Base-by-base conservation (phyloP, 1,140 invertebrate species). In the Cheumatopsyche charites region DNA sequence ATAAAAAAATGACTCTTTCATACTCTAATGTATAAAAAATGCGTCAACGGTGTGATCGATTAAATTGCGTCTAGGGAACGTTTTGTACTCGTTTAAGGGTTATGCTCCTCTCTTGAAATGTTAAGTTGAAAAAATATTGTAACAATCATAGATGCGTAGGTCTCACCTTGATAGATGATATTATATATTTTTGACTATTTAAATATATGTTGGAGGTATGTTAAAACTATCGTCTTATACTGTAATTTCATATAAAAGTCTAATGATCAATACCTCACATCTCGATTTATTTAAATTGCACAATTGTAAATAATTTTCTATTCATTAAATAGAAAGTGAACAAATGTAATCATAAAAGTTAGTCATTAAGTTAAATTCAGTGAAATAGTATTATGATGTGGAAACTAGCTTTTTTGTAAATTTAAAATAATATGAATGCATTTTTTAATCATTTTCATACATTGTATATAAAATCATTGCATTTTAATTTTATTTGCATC, bases 181-280 rank as follows among this genome's bases (percentile, higher is more conserved):
- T 58, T 21, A 58, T 58, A 58, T 58, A 58, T 58, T 58, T 58
- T 58, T 58, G 55, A 25, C 21, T 58, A 58, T 58, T 58, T 58
- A 58, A 58, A 58, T 23, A 36, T 36, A 25, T 23, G 19, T 58
- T 23, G 21, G 21, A 41, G 29, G 62, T 42, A 29, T 63, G 62
- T 42, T 42, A 63, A n/a, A 58, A 9, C 23, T 58, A 63, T 42
- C 36, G 17, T 63, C 4, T 63, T n/a, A n/a, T n/a, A n/a, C n/a
- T n/a, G n/a, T n/a, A 41, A 63, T 63, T 43, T 63, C 62, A 63
- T 63, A 58, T 42, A 63, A 63, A 63, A 63, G 17, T 63, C 62
- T 58, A 58, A 36, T 58, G 21, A 25, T 25, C 21, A 58, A 58
- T 26, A 17, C 55, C 55, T 58, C 55, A 58, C 55, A 23, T 58